A percentile compares a stretch with the other conserved stretches of the same genome.
phyloP scores from a whole-genome alignment of 2,888 invertebrate species.

The Caenorhabditis sp. region DNA sequence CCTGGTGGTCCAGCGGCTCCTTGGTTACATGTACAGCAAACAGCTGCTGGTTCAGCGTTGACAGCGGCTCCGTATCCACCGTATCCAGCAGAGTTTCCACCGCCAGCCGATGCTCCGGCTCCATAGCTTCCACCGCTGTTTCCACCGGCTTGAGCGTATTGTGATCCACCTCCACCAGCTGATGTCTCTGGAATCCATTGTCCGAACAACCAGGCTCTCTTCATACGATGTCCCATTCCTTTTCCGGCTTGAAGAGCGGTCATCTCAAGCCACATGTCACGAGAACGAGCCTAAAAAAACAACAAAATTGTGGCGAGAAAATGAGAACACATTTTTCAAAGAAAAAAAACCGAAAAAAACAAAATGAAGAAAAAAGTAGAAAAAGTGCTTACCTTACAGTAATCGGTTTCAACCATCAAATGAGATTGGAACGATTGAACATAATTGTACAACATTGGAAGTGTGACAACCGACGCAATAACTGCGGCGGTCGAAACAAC shows the following conservation, averaged over 20 bases:
- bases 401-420: constrained; percentile 65
- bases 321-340: background rate
- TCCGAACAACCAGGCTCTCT: constrained; percentile 64
- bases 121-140: constrained; percentile 40
- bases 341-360: background rate
- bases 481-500: constrained; percentile 63
- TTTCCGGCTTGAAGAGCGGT: constrained; percentile 64
- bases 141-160: constrained; percentile 10
- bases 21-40: constrained; percentile 63
- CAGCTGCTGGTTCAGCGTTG: constrained; percentile 58
- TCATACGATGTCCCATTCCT: constrained; percentile 56
- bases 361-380: background rate
- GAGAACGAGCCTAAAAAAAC: constrained; percentile 54
- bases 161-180: constrained; percentile 53
- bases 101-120: constrained; percentile 34
- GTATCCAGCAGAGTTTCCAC: constrained; percentile 46
- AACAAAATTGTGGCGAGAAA: background rate
- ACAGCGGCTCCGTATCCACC: constrained; percentile 63
- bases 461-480: constrained; percentile 61
- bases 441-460: constrained; percentile 66
- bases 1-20: constrained; percentile 62
- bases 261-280: constrained; percentile 67
- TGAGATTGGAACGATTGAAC: constrained; percentile 63
- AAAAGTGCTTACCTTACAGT: constrained; percentile 62
- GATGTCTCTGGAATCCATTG: constrained; percentile 63